Evolutionary conservation across 2,113 vertebrate species (phyloP), one percentile per base, ranked within the genome.

Genomic region (Callaeas wilsoni): DNA sequence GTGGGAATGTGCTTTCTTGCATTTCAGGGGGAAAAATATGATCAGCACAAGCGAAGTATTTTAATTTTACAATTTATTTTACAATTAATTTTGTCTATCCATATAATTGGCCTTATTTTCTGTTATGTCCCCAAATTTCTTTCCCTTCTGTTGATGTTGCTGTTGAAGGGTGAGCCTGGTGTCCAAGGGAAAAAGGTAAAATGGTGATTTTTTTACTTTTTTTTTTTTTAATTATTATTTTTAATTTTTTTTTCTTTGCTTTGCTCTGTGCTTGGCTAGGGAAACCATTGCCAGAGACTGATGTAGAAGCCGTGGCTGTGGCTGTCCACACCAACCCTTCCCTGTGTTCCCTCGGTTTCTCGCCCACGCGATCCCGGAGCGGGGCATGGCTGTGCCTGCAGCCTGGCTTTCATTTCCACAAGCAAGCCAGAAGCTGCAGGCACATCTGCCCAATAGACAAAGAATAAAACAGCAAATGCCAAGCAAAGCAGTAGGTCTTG

Each of bases 161-260:
- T 86, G 63, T 67, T 57, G 67, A 91, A 97, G 97, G 98, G 97
- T 39, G 97, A 98, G 39, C 97, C 97, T 0, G 97, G 98, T 12
- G 30, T 93, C 79, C 97, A 96, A 84, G 97, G 98, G 25, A 93
- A 90, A 91, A 97, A 98, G 96, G 97, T 98, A 91, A 97, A 84
- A 26, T 7, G 5, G 12, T 37, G 26, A 17, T 39, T 56, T 39
- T 9, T 52, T 23, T 13, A 42, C n/a, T 44, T 70, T 14, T 27
- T 17, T 60, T 25, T 18, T 64, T 15, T 39, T 32, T 13, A 55
- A 33, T 57, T 25, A 26, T 16, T 35, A 15, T 9, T 41, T 26
- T 17, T 6, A 16, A 11, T 4, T 19, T 4, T 3, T 29, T 63
- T 30, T 27, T 0, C 19, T 78, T 52, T 30, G 8, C 10, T 83